Evolutionary conservation across 1,140 invertebrate genomes (phyloP), one percentile per base, ranked within the genome.

Genomic region (Hylaeus volcanicus): DNA sequence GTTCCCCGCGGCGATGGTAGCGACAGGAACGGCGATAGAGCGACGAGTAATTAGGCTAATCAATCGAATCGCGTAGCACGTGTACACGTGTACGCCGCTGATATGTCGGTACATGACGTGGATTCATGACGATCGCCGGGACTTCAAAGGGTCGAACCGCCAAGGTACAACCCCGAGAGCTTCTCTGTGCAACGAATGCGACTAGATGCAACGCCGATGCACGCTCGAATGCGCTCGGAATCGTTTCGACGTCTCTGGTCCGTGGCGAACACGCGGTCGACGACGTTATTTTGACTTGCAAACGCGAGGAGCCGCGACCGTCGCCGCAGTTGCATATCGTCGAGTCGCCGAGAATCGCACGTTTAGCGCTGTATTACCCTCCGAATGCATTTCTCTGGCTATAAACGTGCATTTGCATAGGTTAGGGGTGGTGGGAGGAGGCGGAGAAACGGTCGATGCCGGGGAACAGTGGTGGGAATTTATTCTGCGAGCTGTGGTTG

Each of bases 41-140:
- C 83, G 79, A 39, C 80, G 77, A 85, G 68, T 87, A 85, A 87
- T 87, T 87, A 83, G 81, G 73, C 76, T 83, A 87, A 87, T 87
- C 83, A 87, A 87, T 85, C 76, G 81, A 80, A 85, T 85, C 70
- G 75, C 66, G 37, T 63, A 14, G 66, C 43, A 65, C 79, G 15
- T 9, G 6, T 73, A 69, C 81, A 75, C 81, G 81, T 74, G 78
- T 74, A 51, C 53, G 58, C 12, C n/a, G 9, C 43, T 58, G 80
- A 78, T 78, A 78, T 12, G 51, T 71, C 41, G 37, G n/a, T 51
- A 15, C 75, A 51, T 48, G 80, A 78, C 73, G 72, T 63, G 73
- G 39, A 80, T 80, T 61, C 79, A 66, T 58, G 51, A 78, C 60
- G 61, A 60, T 43, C 53, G 26, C 11, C 64, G 3, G 12, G 39